These are phyloP conservation scores for Phasia obesa DNA, from an alignment of 2,888 invertebrate species.

Conservation along the genomic window DNA sequence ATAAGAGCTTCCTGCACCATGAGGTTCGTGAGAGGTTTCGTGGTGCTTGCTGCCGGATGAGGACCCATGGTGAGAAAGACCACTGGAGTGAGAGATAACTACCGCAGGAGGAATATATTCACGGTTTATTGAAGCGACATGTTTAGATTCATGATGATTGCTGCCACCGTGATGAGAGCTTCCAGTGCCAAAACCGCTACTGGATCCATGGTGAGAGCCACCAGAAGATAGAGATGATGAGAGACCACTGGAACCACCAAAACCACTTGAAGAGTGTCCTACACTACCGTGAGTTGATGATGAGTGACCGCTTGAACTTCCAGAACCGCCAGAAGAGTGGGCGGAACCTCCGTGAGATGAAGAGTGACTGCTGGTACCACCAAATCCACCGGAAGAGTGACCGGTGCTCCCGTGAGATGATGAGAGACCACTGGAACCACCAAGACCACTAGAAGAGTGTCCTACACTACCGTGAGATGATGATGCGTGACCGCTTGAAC, in stretches of 20 bases:
- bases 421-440: neutral
- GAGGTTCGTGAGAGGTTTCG: neutral
- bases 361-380: neutral
- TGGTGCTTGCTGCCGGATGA: neutral
- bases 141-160: neutral
- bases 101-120: slow-evolving; percentile 36
- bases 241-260: no score
- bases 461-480: neutral
- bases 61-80: neutral
- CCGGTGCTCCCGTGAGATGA: no score
- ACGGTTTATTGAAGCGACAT: neutral
- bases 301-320: no score
- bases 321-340: no score
- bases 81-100: neutral
- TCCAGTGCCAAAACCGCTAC: neutral
- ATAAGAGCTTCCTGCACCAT: neutral
- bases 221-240: no score
- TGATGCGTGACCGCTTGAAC: neutral
- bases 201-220: no score
- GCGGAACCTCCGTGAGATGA: neutral
- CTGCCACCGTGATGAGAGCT: neutral
- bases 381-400: no score
- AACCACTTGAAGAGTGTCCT: no score
- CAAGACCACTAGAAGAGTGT: neutral
- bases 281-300: slow-evolving; percentile 12